Conservation (phyloP, 2,113 vertebrate genomes). For the Hydropotes inermis region DNA sequence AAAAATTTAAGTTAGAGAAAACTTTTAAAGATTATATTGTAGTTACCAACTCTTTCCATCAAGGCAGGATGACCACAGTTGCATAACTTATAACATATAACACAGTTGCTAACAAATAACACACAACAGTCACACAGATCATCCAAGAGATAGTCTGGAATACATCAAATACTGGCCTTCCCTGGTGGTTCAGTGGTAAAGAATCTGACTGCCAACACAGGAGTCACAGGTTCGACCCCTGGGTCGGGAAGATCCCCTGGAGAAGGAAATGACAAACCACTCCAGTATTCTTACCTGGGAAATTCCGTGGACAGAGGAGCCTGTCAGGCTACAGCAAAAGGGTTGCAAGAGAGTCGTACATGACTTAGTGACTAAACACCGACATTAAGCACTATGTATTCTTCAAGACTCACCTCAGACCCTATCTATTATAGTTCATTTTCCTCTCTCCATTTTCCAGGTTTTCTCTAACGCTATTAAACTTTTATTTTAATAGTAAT, state of each 20-base stretch:
- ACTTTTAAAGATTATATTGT: not conserved
- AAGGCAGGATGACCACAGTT: not conserved
- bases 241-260: not conserved
- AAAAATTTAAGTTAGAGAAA: not conserved
- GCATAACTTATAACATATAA: not conserved
- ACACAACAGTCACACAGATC: not conserved
- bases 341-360: not conserved
- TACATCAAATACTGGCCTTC: not conserved
- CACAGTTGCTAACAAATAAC: not conserved
- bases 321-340: not conserved
- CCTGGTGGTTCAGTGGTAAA: not conserved
- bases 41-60: constrained; percentile 4
- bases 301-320: not conserved
- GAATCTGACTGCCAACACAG: not conserved
- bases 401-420: constrained; percentile 10
- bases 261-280: not conserved
- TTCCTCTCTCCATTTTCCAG: constrained; percentile 2
- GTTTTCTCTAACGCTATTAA: constrained; percentile 9
- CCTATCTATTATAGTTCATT: not conserved
- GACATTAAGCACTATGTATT: constrained; percentile 11
- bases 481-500: constrained; percentile 32
- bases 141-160: not conserved
- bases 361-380: not conserved
- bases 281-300: not conserved
- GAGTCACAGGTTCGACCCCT: not conserved